Percentiles rank a stretch among this genome's conserved stretches.
phyloP scores from a whole-genome alignment of 2,797 vertebrate genomes.

The Prionace glauca region DNA sequence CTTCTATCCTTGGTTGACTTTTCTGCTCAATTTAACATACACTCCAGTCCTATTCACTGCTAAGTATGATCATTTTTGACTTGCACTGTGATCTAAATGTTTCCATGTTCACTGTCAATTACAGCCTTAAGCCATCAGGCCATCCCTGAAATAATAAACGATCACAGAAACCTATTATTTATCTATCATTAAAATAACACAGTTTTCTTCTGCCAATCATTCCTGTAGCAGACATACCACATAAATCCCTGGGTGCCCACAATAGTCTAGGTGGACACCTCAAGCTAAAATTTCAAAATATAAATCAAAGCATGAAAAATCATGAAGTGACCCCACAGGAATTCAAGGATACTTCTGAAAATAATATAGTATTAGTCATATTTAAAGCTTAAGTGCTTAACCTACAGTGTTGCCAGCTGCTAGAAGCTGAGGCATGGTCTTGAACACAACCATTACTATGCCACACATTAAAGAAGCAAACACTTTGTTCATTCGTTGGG shows the following conservation, averaged over 20 bases:
- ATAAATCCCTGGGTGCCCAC: conserved; percentile 39
- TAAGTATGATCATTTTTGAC: conserved; percentile 41
- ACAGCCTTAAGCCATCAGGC: conserved; percentile 44
- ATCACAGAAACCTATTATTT: conserved; percentile 48
- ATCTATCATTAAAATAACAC: conserved; percentile 46
- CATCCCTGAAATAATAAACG: conserved; percentile 43
- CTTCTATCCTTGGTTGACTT: background rate
- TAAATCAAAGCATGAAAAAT: background rate
- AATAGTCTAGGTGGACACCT: background rate
- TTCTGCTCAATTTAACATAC: conserved; percentile 40
- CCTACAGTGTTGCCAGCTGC: background rate
- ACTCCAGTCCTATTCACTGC: conserved; percentile 39
- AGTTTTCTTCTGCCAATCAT: conserved; percentile 41
- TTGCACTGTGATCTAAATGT: conserved; percentile 44
- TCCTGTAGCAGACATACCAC: conserved; percentile 40
- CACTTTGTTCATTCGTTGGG: background rate
- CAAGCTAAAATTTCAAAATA: background rate
- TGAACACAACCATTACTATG: background rate
- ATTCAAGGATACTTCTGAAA: background rate
- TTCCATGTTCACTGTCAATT: conserved; percentile 45
- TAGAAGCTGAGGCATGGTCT: background rate
- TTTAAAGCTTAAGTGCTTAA: background rate
- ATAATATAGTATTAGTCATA: background rate
- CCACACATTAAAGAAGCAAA: background rate
- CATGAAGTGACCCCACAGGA: background rate